Conservation (phyloP, 2,113 vertebrate genomes). For the Dromas ardeola region DNA sequence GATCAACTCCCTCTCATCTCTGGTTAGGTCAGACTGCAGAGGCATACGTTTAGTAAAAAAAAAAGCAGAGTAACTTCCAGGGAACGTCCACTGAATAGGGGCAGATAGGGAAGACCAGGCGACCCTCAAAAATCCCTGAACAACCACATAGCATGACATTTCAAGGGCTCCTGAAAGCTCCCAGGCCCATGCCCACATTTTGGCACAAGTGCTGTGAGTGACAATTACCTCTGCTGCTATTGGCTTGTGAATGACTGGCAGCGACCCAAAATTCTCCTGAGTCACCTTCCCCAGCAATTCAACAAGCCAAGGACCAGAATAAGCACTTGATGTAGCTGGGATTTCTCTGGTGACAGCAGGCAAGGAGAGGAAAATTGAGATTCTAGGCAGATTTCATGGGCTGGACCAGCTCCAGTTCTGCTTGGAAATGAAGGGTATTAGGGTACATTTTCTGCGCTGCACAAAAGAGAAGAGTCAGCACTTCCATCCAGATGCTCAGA, state of each 20-base stretch:
- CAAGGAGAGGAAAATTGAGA: conserved; percentile 56
- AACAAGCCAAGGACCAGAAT: conserved; percentile 39
- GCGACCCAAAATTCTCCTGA: conserved; percentile 38
- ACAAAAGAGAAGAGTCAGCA: conserved; percentile 41
- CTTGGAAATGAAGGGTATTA: conserved; percentile 61
- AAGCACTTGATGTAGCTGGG: conserved; percentile 50
- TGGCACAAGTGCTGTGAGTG: conserved; percentile 1
- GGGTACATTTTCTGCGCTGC: conserved; percentile 28
- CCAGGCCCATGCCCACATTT: background rate
- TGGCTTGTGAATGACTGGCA: conserved; percentile 48
- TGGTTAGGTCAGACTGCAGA: background rate
- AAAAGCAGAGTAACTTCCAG: background rate
- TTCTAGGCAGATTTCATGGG: conserved; percentile 60
- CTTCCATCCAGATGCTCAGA: conserved; percentile 45
- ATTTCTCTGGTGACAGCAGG: conserved; percentile 58
- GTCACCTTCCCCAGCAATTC: conserved; percentile 48
- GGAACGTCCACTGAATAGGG: background rate
- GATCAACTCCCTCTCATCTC: background rate
- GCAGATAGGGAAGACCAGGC: background rate
- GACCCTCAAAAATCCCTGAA: background rate
- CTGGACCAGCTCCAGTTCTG: conserved; percentile 55
- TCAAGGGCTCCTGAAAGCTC: conserved; percentile 29
- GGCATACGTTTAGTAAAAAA: background rate
- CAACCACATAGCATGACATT: background rate
- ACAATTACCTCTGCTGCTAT: conserved; percentile 18